Conservation (phyloP, 2,797 vertebrate genomes). For the Darevskia nairensis region DNA sequence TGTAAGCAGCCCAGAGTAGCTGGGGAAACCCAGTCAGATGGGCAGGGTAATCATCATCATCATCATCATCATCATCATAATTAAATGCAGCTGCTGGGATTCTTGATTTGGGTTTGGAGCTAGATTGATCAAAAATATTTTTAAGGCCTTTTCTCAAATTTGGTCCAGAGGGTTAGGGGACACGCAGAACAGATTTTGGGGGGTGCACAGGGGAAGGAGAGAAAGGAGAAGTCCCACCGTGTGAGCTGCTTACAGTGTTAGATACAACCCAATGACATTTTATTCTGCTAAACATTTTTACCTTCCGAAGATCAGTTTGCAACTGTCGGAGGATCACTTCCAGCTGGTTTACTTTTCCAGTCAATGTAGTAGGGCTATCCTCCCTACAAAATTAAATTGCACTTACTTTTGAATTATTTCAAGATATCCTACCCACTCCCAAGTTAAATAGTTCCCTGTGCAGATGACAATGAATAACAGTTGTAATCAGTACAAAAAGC, state of each 20-base stretch:
- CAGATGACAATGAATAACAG: not conserved
- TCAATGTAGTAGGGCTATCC: constrained; percentile 87
- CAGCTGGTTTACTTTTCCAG: constrained; percentile 96
- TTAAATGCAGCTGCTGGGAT: not conserved
- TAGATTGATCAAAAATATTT: not conserved
- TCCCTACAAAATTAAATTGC: constrained; percentile 68
- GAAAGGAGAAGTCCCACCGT: too few relatives aligned
- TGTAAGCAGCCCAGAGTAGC: too few relatives aligned
- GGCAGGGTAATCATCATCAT: too few relatives aligned
- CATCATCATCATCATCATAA: too few relatives aligned
- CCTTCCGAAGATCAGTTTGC: constrained; percentile 94
- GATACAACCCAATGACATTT: not conserved
- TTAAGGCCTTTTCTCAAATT: not conserved
- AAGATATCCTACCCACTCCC: not conserved
- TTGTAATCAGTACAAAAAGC: constrained; percentile 1
- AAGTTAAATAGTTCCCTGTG: constrained; percentile 23
- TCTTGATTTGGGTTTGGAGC: not conserved
- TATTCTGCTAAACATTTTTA: constrained; percentile 50
- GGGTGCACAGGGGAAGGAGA: too few relatives aligned
- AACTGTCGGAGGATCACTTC: constrained; percentile 95
- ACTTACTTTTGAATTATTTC: constrained; percentile 16
- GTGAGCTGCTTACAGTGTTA: too few relatives aligned
- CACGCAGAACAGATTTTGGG: too few relatives aligned
- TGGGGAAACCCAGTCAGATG: too few relatives aligned
- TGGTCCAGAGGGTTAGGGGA: too few relatives aligned